Base-by-base conservation (phyloP, 2,888 invertebrate genomes). In the Celastrina argiolus region DNA sequence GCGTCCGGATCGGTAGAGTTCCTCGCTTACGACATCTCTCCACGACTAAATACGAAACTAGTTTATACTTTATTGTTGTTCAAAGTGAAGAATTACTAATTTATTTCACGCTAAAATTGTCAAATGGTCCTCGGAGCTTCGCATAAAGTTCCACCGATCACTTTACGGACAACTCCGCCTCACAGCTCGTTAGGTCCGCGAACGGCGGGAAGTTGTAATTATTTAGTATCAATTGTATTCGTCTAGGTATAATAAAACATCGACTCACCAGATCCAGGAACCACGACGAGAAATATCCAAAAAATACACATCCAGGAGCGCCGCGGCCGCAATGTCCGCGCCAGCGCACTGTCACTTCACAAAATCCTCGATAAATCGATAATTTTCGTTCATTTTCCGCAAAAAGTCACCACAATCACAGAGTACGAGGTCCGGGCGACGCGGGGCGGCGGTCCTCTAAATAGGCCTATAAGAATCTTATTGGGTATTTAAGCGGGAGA, bases 391-490 rank as follows among this genome's bases (percentile, higher is more conserved):
- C 72, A 71, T 71, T 79, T 78, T 75, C 64, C 56, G 34, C 26
- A 72, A 76, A 81, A 85, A 78, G 72, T 66, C 70, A 66, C 69
- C 70, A 80, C 78, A 85, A 80, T 77, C 75, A 41, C 67, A 78
- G 74, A 79, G 74, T 77, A 61, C 56, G 73, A 34, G 67, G 75
- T 75, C 78, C 76, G 69, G 45, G n/a, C 72, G 70, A 66, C 71
- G 70, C 66, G 73, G 75, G 78, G 69, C 59, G 70, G 67, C 63
- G 71, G 73, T 77, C 72, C 74, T 78, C 77, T 80, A 86, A 87
- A 87, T 88, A 87, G 89, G 89, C 89, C 89, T 90, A 90, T 82
- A 88, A 80, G 87, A 89, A 85, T 90, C 87, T 89, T 89, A 87
- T 88, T 85, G 81, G 88, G 76, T 73, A 75, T 75, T 72, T 75